Percentiles rank a stretch among this genome's conserved stretches.
phyloP scores from a whole-genome alignment of 2,113 vertebrate genomes.

The Podiceps cristatus region DNA sequence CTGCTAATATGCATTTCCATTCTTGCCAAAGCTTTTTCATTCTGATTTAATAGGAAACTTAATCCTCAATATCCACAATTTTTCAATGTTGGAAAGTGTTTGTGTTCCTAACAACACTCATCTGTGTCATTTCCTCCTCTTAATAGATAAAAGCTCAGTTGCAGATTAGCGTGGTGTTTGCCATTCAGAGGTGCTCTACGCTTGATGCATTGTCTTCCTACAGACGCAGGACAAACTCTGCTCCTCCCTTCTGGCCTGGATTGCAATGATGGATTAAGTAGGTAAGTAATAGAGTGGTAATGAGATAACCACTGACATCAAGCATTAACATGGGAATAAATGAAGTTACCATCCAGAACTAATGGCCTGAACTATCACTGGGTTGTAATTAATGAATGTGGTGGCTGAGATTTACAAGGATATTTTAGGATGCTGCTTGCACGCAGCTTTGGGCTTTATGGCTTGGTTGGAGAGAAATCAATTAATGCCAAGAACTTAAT shows the following conservation, averaged over 20 bases:
- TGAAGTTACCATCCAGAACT: constrained; percentile 80
- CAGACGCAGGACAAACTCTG: neutral
- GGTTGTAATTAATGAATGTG: constrained; percentile 76
- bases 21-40: neutral
- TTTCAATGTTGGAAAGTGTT: neutral
- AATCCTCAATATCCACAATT: neutral
- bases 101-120: neutral
- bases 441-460: constrained; percentile 65
- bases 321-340: constrained; percentile 76
- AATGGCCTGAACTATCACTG: constrained; percentile 67
- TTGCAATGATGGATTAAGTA: constrained; percentile 55
- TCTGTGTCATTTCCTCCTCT: constrained; percentile 5
- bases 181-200: neutral
- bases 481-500: constrained; percentile 49
- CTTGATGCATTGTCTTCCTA: neutral
- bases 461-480: constrained; percentile 59
- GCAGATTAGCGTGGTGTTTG: constrained; percentile 28
- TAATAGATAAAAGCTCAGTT: neutral
- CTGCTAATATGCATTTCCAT: neutral
- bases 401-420: constrained; percentile 73
- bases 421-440: constrained; percentile 73
- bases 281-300: constrained; percentile 74
- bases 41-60: neutral
- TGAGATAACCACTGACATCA: constrained; percentile 75
- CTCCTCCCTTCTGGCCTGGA: constrained; percentile 11